Conservation (phyloP, 2,113 vertebrate species). For the Onychorhynchus coronatus region DNA sequence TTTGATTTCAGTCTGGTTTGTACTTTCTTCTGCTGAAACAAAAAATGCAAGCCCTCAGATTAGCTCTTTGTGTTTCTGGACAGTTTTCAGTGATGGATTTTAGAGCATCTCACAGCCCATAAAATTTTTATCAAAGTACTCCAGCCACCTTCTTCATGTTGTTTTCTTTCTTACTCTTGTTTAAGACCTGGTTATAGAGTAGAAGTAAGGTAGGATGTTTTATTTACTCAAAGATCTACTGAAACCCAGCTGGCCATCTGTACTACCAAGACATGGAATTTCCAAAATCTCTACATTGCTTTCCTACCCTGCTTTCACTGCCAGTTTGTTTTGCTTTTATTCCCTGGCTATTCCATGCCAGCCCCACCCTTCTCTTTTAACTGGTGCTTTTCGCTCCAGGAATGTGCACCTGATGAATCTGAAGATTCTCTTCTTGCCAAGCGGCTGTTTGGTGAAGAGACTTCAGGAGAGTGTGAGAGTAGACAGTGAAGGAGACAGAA, state of each 20-base stretch:
- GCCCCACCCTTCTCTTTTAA: not conserved
- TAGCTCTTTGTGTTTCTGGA: not conserved
- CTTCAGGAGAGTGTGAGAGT: not conserved
- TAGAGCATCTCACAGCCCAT: not conserved
- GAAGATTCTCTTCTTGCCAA: not conserved
- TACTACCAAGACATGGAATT: not conserved
- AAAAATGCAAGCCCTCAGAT: not conserved
- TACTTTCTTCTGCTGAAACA: not conserved
- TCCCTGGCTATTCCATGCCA: not conserved
- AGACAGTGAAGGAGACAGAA: not conserved
- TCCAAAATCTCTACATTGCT: not conserved
- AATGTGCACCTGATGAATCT: constrained; percentile 50
- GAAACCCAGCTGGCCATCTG: not conserved
- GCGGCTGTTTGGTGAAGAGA: not conserved
- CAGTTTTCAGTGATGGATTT: not conserved
- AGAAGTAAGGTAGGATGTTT: not conserved
- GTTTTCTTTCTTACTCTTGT: not conserved
- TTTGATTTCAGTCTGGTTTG: constrained; percentile 10
- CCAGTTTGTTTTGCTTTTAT: not conserved
- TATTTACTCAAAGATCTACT: not conserved
- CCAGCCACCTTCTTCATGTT: not conserved
- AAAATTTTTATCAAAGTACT: not conserved
- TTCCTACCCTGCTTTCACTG: not conserved
- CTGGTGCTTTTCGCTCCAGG: not conserved
- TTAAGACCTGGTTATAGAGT: not conserved